A percentile compares a stretch with the other conserved stretches of the same genome.
Evolutionary conservation across 1,140 invertebrate species (phyloP).

Genomic region (Rhyacophila brunnea): DNA sequence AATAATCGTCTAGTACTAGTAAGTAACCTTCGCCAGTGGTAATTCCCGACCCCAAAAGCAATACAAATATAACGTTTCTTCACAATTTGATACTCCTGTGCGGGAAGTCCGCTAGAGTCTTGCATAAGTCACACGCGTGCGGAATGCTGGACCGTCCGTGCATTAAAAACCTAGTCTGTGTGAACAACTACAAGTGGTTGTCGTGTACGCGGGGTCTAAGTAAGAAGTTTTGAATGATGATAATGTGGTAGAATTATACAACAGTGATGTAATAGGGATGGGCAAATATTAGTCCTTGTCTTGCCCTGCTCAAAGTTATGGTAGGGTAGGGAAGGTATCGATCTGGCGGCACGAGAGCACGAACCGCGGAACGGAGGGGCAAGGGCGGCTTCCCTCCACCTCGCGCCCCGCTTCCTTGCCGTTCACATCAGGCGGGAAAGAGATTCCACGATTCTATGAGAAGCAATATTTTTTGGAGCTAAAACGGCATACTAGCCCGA

Average conservation of each 20-base stretch:
- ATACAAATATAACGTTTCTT: no score
- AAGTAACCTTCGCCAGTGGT: no score
- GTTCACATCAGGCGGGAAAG: background rate
- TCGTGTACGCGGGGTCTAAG: background rate
- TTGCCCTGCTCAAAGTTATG: background rate
- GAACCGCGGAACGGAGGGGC: background rate
- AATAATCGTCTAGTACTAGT: no score
- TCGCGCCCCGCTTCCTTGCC: background rate
- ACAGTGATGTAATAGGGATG: background rate
- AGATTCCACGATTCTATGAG: no score
- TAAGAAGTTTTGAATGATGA: background rate
- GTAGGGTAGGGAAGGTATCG: conserved; percentile 11
- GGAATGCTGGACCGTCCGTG: no score
- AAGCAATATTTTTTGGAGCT: background rate
- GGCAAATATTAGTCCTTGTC: background rate
- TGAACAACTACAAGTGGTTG: background rate
- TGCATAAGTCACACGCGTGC: no score
- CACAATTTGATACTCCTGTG: no score
- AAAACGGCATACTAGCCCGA: background rate
- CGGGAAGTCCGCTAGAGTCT: no score
- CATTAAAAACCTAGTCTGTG: no score
- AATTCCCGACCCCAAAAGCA: no score
- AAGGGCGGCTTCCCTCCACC: background rate
- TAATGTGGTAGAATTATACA: background rate
- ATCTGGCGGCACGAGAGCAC: background rate